Conservation (phyloP, 2,797 vertebrate species). For the Notolabrus celidotus region DNA sequence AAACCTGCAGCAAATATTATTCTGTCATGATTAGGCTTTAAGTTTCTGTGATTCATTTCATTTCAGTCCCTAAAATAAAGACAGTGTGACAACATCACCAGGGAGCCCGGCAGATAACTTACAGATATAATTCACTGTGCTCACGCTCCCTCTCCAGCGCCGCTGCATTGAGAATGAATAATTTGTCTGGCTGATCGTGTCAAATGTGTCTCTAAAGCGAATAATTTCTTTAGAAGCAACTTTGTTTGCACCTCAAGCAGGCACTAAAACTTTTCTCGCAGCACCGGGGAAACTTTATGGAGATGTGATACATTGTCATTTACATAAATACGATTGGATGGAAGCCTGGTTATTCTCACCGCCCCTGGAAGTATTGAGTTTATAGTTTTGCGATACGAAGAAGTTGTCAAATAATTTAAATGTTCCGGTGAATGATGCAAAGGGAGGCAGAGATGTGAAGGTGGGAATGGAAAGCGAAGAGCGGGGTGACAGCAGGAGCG, state of each 20-base stretch:
- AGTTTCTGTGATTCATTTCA: not conserved
- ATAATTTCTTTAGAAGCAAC: constrained; percentile 19
- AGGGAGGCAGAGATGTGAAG: constrained; percentile 17
- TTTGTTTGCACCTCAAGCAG: constrained; percentile 34
- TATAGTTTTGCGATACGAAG: constrained; percentile 29
- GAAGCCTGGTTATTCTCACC: constrained; percentile 16
- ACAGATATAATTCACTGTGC: constrained; percentile 8
- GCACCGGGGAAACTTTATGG: constrained; percentile 31
- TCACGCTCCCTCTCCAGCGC: constrained; percentile 14
- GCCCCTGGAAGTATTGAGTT: constrained; percentile 25
- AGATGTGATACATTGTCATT: constrained; percentile 37
- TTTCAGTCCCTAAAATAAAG: not conserved
- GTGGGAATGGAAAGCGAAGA: constrained; percentile 25
- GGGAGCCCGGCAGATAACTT: not conserved
- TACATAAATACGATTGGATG: constrained; percentile 46
- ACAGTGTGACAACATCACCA: constrained; percentile 5
- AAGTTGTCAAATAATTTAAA: constrained; percentile 39
- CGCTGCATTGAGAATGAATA: constrained; percentile 19
- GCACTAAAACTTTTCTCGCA: constrained; percentile 15
- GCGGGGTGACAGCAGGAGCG: not conserved
- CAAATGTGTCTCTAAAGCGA: constrained; percentile 26
- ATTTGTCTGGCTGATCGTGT: constrained; percentile 6
- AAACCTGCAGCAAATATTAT: not conserved
- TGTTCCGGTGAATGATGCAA: constrained; percentile 39
- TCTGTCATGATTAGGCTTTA: not conserved